Percentiles rank a stretch among this genome's conserved stretches.
Conservation (phyloP, 2,113 vertebrate species). For the Narcine bancroftii region DNA sequence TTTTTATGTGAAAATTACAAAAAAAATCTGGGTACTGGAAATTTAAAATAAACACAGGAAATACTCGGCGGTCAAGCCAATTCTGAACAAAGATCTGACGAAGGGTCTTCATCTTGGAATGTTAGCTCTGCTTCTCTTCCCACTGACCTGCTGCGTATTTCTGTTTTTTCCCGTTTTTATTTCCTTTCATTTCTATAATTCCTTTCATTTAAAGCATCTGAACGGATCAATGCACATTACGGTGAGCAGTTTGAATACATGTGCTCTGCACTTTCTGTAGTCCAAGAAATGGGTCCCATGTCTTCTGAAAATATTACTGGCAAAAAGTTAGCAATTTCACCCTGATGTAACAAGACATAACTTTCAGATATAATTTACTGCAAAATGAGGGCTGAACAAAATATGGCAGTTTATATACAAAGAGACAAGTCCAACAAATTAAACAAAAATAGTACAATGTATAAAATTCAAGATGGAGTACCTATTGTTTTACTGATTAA, state of each 20-base stretch:
- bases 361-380: slow-evolving; percentile 15
- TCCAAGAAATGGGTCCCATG: neutral
- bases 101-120: no score
- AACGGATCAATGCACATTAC: neutral
- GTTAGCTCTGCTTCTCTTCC: no score
- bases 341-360: neutral
- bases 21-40: no score
- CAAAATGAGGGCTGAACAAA: slow-evolving; percentile 11
- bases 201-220: neutral
- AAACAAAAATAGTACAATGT: neutral
- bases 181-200: neutral
- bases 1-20: no score
- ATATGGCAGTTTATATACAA: slow-evolving; percentile 29
- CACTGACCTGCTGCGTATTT: no score
- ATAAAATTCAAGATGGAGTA: slow-evolving; percentile 27
- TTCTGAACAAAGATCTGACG: no score
- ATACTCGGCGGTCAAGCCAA: no score
- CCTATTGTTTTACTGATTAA: neutral
- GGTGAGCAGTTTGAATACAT: neutral
- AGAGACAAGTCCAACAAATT: slow-evolving; percentile 15
- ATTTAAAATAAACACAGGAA: no score
- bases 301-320: slow-evolving; percentile 11
- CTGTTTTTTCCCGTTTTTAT: no score
- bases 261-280: no score
- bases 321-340: neutral